Percentiles rank a stretch among this genome's conserved stretches.
Evolutionary conservation across 2,113 vertebrate genomes (phyloP).

Genomic region (Nesoenas mayeri): DNA sequence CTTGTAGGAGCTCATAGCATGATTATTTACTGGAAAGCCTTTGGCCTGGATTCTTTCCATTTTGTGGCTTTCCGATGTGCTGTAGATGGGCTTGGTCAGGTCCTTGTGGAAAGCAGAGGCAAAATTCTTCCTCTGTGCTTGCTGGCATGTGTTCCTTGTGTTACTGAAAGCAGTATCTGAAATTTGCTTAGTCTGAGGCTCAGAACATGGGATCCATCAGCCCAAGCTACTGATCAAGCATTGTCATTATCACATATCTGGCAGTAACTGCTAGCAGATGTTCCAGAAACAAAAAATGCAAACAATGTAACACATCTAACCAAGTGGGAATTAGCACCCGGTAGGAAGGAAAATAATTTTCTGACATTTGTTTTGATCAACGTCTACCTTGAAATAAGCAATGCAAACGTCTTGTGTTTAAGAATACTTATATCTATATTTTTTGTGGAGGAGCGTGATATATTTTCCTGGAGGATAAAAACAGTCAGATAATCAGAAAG

Average conservation of each 20-base stretch:
- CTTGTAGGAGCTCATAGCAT: accelerated
- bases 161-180: neutral
- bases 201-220: neutral
- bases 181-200: neutral
- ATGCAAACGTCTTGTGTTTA: neutral
- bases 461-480: neutral
- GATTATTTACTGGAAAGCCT: neutral
- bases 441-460: neutral
- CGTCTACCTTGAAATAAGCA: neutral
- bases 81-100: neutral
- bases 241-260: constrained; percentile 24
- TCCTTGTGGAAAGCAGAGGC: neutral
- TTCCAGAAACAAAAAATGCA: neutral
- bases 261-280: constrained; percentile 34
- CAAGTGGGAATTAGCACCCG: neutral
- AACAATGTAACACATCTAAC: neutral
- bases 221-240: neutral
- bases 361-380: neutral
- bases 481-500: neutral
- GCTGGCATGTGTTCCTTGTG: neutral
- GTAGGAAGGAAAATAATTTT: constrained; percentile 3
- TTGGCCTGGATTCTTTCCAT: constrained; percentile 19
- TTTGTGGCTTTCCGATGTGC: neutral
- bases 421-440: neutral
- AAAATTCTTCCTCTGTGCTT: neutral